These are phyloP conservation scores for Tricholauxania praeusta DNA, from an alignment of 2,888 invertebrate genomes.

Conservation along the genomic window DNA sequence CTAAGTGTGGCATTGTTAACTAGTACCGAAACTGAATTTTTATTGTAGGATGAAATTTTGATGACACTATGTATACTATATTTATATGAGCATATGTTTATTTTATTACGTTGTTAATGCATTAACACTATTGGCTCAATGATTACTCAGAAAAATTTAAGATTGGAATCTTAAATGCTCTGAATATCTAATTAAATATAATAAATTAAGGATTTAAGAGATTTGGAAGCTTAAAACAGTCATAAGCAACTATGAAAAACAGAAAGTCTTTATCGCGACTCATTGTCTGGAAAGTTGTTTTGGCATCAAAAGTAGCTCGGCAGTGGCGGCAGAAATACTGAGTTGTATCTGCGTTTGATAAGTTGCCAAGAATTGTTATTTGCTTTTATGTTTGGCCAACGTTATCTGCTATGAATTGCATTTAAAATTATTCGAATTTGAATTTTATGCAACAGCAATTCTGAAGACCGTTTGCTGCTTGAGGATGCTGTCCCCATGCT, in stretches of 20 bases:
- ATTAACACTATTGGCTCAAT: no score
- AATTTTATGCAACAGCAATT: conserved; percentile 25
- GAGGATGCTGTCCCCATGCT: conserved; percentile 23
- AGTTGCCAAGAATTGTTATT: conserved; percentile 30
- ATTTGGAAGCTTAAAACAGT: neutral
- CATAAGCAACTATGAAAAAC: neutral
- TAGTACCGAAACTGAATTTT: no score
- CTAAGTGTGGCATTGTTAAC: no score
- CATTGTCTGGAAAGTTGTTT: conserved; percentile 31
- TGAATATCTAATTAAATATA: no score
- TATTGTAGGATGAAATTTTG: no score
- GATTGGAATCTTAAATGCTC: no score
- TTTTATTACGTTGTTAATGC: no score
- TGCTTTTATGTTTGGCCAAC: conserved; percentile 15
- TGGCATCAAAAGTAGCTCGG: conserved; percentile 27
- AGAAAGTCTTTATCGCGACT: conserved; percentile 27
- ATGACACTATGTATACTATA: no score
- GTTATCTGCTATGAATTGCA: conserved; percentile 6
- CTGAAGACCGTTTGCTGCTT: conserved; percentile 20
- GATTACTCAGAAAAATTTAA: no score
- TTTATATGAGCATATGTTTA: no score
- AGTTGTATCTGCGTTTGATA: conserved; percentile 25
- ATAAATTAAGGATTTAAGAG: neutral
- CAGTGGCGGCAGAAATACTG: conserved; percentile 34
- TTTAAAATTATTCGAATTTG: conserved; percentile 22